phyloP scores from a whole-genome alignment of 2,113 vertebrate species.

The Meriones unguiculatus region DNA sequence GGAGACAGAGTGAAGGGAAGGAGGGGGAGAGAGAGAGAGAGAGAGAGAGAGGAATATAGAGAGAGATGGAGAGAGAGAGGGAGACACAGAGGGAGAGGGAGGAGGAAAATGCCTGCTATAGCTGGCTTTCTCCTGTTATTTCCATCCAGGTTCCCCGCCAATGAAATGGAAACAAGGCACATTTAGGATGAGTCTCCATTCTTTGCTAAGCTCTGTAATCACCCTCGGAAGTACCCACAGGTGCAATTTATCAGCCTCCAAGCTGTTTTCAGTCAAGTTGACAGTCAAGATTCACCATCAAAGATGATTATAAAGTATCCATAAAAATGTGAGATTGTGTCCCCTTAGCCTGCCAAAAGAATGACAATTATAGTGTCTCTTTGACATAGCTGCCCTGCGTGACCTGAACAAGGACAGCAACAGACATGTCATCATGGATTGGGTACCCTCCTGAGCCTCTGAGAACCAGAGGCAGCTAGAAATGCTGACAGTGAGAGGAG shows the following conservation, averaged over 20 bases:
- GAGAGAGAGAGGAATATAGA: too few relatives aligned
- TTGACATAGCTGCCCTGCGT: background rate
- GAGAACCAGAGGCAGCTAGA: background rate
- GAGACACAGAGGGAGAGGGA: background rate
- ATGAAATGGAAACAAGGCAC: background rate
- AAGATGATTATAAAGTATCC: background rate
- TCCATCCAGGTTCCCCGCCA: too few relatives aligned
- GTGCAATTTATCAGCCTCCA: background rate
- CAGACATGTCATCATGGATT: background rate
- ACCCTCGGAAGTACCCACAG: background rate
- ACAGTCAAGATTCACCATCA: background rate
- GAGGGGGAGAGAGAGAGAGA: background rate
- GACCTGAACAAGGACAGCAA: background rate
- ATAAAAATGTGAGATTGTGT: background rate
- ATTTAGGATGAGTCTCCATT: background rate
- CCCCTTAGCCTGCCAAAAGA: background rate
- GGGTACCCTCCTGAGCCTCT: background rate
- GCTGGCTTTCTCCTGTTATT: background rate
- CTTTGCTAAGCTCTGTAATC: background rate
- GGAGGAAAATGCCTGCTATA: background rate
- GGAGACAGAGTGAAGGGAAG: accelerated
- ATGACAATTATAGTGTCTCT: background rate
- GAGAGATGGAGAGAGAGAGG: too few relatives aligned
- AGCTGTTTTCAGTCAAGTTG: background rate
- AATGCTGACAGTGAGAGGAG: background rate